Conservation (phyloP, 2,888 invertebrate species). For the Dolichomitus sp. region DNA sequence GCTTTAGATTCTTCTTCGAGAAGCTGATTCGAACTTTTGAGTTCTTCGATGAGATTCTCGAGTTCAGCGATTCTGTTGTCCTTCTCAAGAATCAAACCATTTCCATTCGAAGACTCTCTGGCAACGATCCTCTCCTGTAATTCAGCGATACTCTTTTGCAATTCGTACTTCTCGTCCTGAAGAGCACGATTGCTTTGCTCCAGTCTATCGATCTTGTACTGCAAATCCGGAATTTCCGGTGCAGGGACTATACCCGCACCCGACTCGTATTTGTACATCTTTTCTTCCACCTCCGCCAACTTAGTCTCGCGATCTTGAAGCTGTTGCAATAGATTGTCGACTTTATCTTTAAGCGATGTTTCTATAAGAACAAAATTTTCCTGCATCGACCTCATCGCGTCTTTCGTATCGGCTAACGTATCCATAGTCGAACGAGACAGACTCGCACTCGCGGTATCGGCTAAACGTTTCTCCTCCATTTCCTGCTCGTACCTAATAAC, state of each 20-base stretch:
- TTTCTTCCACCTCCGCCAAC: constrained; percentile 83
- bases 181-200: constrained; percentile 77
- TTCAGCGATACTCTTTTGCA: constrained; percentile 80
- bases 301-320: constrained; percentile 88
- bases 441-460: constrained; percentile 78
- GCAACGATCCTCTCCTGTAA: constrained; percentile 79
- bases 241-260: constrained; percentile 75
- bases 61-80: constrained; percentile 86
- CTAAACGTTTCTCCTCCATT: constrained; percentile 73
- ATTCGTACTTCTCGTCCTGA: constrained; percentile 81
- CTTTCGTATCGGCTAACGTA: constrained; percentile 92
- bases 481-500: constrained; percentile 75
- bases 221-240: constrained; percentile 76
- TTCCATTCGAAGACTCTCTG: constrained; percentile 71
- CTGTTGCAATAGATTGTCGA: constrained; percentile 87
- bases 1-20: constrained; percentile 79
- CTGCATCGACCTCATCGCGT: constrained; percentile 94
- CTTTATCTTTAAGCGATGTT: constrained; percentile 91
- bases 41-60: constrained; percentile 81
- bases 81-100: constrained; percentile 77
- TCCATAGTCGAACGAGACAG: constrained; percentile 87
- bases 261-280: constrained; percentile 79
- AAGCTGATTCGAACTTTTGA: constrained; percentile 80
- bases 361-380: constrained; percentile 92
- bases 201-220: constrained; percentile 76